Percentiles rank a stretch among this genome's conserved stretches.
Evolutionary conservation across 2,888 invertebrate species (phyloP).

Genomic region (Vesta saturnalis): DNA sequence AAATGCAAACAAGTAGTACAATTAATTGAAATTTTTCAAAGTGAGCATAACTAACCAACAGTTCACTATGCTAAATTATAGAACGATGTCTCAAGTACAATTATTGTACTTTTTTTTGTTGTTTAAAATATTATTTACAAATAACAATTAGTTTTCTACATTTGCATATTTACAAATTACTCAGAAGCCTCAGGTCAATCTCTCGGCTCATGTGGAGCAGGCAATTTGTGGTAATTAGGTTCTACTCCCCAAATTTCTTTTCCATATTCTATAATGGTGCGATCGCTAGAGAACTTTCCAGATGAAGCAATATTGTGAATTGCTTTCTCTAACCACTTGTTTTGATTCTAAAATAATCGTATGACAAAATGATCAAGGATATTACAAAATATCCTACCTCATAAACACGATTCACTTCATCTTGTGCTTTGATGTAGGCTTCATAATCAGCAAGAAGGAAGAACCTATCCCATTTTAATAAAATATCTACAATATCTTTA

Average conservation of each 20-base stretch:
- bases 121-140: neutral
- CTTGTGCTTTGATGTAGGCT: conserved; percentile 92
- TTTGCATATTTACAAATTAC: conserved; percentile 28
- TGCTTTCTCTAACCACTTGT: conserved; percentile 95
- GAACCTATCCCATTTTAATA: conserved; percentile 95
- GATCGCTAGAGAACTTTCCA: conserved; percentile 98
- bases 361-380: conserved; percentile 1
- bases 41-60: too few relatives aligned
- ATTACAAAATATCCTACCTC: conserved; percentile 73
- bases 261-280: conserved; percentile 97
- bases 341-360: conserved; percentile 78
- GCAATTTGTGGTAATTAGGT: conserved; percentile 91
- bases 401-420: conserved; percentile 85
- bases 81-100: too few relatives aligned
- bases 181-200: conserved; percentile 52
- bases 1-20: neutral
- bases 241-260: conserved; percentile 97
- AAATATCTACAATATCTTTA: conserved; percentile 87
- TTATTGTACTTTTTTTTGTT: too few relatives aligned
- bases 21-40: neutral
- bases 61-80: too few relatives aligned
- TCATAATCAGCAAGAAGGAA: conserved; percentile 95
- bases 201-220: conserved; percentile 82
- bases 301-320: conserved; percentile 97
- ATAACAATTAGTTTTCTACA: conserved; percentile 19